Conservation (phyloP, 2,797 vertebrate genomes). For the Pangasius macronema region DNA sequence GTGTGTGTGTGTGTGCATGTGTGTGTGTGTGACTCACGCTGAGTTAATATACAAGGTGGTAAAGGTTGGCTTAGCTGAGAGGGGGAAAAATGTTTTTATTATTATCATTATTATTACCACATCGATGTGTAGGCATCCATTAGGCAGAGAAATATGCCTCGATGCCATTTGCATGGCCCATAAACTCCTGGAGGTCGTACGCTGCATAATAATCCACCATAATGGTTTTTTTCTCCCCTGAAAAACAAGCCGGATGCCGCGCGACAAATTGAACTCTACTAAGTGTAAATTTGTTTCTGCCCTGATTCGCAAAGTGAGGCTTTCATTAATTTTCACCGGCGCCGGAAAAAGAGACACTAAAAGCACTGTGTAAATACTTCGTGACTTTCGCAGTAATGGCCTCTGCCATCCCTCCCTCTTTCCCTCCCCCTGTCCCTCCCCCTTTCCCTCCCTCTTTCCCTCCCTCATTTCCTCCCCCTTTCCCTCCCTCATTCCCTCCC, state of each 20-base stretch:
- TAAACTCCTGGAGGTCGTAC: constrained; percentile 74
- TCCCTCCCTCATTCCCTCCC: not conserved
- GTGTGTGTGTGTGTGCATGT: constrained; percentile 17
- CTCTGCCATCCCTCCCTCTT: not conserved
- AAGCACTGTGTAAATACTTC: constrained; percentile 58
- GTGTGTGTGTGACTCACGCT: constrained; percentile 32
- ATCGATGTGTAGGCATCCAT: constrained; percentile 72
- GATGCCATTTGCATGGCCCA: constrained; percentile 79
- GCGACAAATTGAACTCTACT: constrained; percentile 67
- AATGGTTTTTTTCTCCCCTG: constrained; percentile 54
- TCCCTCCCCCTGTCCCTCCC: not conserved
- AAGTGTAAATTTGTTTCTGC: constrained; percentile 72
- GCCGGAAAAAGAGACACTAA: constrained; percentile 60
- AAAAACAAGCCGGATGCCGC: constrained; percentile 51
- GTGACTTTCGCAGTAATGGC: constrained; percentile 45
- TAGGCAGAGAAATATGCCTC: constrained; percentile 73
- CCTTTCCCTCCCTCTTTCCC: not conserved
- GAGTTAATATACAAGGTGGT: constrained; percentile 52
- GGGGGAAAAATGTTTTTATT: constrained; percentile 51
- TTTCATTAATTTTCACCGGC: constrained; percentile 72
- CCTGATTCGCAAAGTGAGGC: constrained; percentile 66
- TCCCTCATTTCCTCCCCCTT: not conserved
- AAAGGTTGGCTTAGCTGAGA: constrained; percentile 55
- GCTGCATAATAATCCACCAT: constrained; percentile 65
- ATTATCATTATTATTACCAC: constrained; percentile 58